Base-by-base conservation (phyloP, 2,113 vertebrate genomes). In the Brienomyrus brachyistius region DNA sequence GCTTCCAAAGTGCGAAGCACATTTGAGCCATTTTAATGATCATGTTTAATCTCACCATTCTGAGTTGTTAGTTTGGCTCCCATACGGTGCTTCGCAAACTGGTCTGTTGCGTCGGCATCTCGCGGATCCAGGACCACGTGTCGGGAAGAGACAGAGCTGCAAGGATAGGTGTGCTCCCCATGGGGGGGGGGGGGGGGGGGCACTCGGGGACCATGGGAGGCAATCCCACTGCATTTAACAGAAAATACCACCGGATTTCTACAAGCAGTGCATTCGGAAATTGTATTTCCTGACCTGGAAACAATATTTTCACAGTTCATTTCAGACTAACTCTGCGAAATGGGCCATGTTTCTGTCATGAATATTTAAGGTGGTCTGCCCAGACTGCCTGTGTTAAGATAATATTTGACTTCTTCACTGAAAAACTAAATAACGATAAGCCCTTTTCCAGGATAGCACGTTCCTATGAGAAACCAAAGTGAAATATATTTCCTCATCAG, bases 191-290 rank as follows among this genome's bases (percentile, higher is more conserved):
- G 21, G 45, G 77, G 40, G 59, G 47, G 84, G 91, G 89, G 91
- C 90, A 90, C 35, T 27, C n/a, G 17, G 40, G 86, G 47, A 56
- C 56, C 62, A 80, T 59, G 52, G 86, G 70, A 88, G 88, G 62
- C 70, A 89, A 86, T 48, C 31, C 87, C 43, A 82, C 17, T 47
- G 45, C 23, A 62, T 86, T 82, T 62, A 70, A 80, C 31, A 15
- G 87, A 62, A 91, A 90, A 89, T 82, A 90, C 50, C 50, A 66
- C 9, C 43, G 51, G 31, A 56, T 89, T 84, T 45, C 77, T 56
- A 84, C 77, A 15, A 35, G 6, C 77, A 54, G 43, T 45, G 52
- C 47, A 56, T 87, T 40, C 54, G 35, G 86, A 87, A 56, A 56
- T 47, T 83, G 88, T 45, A 89, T 82, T 80, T 80, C 35, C 31